Base-by-base conservation (phyloP, 2,113 vertebrate species). In the Nannobrachium achirus region DNA sequence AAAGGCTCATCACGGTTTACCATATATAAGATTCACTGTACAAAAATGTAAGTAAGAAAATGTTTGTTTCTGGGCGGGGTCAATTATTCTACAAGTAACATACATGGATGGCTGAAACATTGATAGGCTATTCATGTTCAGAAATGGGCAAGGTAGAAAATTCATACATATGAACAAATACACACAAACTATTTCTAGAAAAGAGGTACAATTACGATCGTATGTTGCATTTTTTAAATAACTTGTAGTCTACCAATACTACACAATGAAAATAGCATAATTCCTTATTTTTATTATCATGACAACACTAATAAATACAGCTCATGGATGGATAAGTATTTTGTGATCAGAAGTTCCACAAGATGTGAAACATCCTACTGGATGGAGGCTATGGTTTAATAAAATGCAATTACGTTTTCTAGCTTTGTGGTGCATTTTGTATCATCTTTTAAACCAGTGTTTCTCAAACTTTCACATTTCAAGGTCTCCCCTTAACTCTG, bases 191-290 rank as follows among this genome's bases (percentile, higher is more conserved):
- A 40, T 39, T 4, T 72, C 15, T 50, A 39, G 10, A 56, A 66
- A 38, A 10, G 13, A 20, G 45, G 75, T 39, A 66, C 44, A 40
- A 60, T 66, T 57, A 57, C 15, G 59, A 39, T 0, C 0, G 52
- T 18, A 62, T 56, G 55, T 10, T 42, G 57, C 6, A 4, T 25
- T 48, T 3, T 1, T 56, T 78, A 65, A 77, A 69, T 42, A 63
- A 50, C 0, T 51, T 44, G 42, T 0, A 66, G 50, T 45, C 51
- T 53, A 71, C 39, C 80, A 46, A 77, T 6, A 2, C 52, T 66
- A 73, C 15, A 66, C 10, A 38, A 58, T 45, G 3, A 55, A 66
- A 45, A 53, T 11, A 58, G 14, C 1, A 3, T 13, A 59, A 49
- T 57, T 68, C 58, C 66, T 69, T 40, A 33, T 62, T 33, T 44